phyloP scores from a whole-genome alignment of 2,113 vertebrate genomes.

The Sisor rabdophorus region DNA sequence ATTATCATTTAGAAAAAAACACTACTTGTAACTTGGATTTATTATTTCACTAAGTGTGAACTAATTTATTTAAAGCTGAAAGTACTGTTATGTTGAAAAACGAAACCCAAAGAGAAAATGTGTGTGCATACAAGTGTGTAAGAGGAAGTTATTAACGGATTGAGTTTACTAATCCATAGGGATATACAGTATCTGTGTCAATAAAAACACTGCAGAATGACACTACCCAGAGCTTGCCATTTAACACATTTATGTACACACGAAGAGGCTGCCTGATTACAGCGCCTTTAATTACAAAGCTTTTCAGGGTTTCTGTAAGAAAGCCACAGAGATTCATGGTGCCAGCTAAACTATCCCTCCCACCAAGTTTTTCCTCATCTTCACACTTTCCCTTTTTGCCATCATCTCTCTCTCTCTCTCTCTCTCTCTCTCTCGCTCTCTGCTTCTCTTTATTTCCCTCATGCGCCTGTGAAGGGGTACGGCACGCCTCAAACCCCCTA shows the following conservation, averaged over 20 bases:
- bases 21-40: neutral
- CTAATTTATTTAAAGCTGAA: constrained; percentile 15
- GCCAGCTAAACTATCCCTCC: constrained; percentile 37
- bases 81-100: neutral
- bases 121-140: neutral
- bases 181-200: neutral
- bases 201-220: constrained; percentile 9
- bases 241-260: constrained; percentile 26
- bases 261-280: constrained; percentile 41
- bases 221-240: neutral
- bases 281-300: constrained; percentile 49
- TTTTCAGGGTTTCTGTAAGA: constrained; percentile 38
- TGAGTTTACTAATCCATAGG: neutral
- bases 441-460: constrained; percentile 25
- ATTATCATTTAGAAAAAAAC: neutral
- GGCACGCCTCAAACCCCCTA: constrained; percentile 41
- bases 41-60: constrained; percentile 24
- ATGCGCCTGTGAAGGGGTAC: constrained; percentile 26
- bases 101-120: neutral
- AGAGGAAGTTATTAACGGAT: neutral
- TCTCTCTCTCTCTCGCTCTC: constrained; percentile 31
- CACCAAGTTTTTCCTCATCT: constrained; percentile 13
- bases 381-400: constrained; percentile 23
- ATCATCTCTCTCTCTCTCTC: constrained; percentile 14
- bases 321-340: constrained; percentile 30